Percentiles rank a stretch among this genome's conserved stretches.
These are phyloP conservation scores for Danaus melanippus DNA, from an alignment of 1,140 invertebrate genomes.

Conservation along the genomic window DNA sequence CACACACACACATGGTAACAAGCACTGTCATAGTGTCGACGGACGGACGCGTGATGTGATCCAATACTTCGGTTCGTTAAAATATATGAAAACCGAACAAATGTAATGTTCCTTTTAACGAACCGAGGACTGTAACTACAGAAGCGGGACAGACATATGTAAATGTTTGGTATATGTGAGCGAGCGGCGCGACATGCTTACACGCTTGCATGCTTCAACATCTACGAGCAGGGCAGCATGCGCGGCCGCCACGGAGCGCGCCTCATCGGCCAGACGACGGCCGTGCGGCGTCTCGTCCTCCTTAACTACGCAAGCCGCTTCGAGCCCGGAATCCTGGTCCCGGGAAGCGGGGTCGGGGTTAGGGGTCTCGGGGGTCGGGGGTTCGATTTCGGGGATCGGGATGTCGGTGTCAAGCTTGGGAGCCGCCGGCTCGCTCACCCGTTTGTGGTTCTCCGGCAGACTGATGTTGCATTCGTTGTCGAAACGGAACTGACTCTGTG, in stretches of 20 bases:
- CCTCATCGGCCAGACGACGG: constrained; percentile 52
- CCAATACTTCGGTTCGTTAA: constrained; percentile 4
- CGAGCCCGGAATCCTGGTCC: constrained; percentile 39
- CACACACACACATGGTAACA: constrained; percentile 18
- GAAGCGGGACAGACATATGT: constrained; percentile 35
- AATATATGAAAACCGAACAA: constrained; percentile 2
- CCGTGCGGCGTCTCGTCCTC: constrained; percentile 61
- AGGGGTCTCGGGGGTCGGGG: constrained; percentile 21
- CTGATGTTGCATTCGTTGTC: constrained; percentile 97
- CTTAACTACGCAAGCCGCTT: constrained; percentile 57
- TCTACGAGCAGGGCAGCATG: constrained; percentile 69
- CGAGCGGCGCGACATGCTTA: constrained; percentile 70
- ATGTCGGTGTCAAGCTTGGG: constrained; percentile 58
- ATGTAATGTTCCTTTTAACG: constrained; percentile 4
- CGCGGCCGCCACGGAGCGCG: constrained; percentile 63
- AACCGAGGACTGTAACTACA: constrained; percentile 9
- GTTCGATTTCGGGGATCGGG: constrained; percentile 29
- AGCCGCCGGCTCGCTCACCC: constrained; percentile 84
- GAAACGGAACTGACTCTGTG: constrained; percentile 97
- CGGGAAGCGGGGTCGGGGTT: constrained; percentile 38
- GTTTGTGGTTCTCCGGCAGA: constrained; percentile 94
- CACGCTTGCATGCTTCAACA: constrained; percentile 72
- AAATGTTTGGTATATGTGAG: constrained; percentile 27
- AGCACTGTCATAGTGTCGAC: constrained; percentile 20
- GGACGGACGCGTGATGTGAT: constrained; percentile 15